Conservation (phyloP, 2,113 vertebrate species). For the Nothoprocta perdicaria region DNA sequence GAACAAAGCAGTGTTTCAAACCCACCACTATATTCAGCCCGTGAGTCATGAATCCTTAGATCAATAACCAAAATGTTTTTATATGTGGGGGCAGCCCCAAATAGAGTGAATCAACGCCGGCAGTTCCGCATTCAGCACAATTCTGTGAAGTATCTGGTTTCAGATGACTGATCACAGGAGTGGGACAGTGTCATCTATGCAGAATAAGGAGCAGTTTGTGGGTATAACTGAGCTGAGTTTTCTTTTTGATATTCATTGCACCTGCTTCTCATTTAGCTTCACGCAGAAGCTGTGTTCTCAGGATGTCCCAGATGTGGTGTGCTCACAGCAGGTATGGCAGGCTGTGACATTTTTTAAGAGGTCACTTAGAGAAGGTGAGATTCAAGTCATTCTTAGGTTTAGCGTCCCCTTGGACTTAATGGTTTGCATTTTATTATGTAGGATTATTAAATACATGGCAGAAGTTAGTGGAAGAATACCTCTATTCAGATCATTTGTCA, state of each 20-base stretch:
- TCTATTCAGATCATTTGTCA: background rate
- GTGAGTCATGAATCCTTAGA: slow-evolving; percentile 59
- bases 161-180: background rate
- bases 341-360: background rate
- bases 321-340: background rate
- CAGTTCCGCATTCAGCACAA: background rate
- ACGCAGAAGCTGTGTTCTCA: background rate
- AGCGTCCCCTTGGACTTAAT: background rate
- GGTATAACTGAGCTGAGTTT: accelerated
- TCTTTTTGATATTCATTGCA: background rate
- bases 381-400: background rate
- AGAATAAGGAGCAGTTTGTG: background rate
- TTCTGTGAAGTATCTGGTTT: slow-evolving; percentile 5
- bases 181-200: background rate
- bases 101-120: background rate
- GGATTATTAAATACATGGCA: background rate
- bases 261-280: background rate
- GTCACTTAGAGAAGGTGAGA: background rate
- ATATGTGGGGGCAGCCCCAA: slow-evolving; percentile 63
- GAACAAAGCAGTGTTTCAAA: slow-evolving; percentile 52
- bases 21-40: background rate
- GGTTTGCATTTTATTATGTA: background rate
- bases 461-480: background rate
- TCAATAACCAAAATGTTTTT: slow-evolving; percentile 64
- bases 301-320: accelerated